phyloP scores from a whole-genome alignment of 1,140 invertebrate genomes.

The Brachionus paranguensis region DNA sequence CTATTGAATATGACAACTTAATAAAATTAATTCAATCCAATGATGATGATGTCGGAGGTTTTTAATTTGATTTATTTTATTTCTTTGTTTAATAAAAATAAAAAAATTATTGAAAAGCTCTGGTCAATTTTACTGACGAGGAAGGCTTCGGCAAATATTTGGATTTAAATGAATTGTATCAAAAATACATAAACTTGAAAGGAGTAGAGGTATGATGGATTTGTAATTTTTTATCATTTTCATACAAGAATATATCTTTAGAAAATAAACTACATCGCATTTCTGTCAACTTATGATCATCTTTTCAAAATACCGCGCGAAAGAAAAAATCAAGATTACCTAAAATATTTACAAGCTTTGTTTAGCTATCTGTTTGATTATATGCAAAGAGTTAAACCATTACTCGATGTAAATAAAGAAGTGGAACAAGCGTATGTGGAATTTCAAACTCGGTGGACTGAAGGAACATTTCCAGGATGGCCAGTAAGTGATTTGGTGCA shows the following conservation, averaged over 20 bases:
- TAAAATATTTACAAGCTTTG: constrained; percentile 32
- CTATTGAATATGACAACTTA: constrained; percentile 90
- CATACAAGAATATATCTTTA: constrained; percentile 45
- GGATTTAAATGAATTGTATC: constrained; percentile 94
- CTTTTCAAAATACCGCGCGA: constrained; percentile 91
- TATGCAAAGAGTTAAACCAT: constrained; percentile 26
- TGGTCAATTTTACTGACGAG: constrained; percentile 80
- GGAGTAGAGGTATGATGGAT: constrained; percentile 69
- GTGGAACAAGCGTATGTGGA: constrained; percentile 71
- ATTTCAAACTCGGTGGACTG: constrained; percentile 80
- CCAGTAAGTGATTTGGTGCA: constrained; percentile 62
- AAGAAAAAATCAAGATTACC: constrained; percentile 84
- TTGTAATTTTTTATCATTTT: no score
- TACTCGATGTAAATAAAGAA: constrained; percentile 55
- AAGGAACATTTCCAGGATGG: constrained; percentile 85
- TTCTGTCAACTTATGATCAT: constrained; percentile 86
- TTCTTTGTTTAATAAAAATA: constrained; percentile 29
- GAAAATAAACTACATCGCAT: constrained; percentile 93
- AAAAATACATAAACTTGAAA: constrained; percentile 92
- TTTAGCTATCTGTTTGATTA: constrained; percentile 18
- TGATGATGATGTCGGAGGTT: constrained; percentile 64
- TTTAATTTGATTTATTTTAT: constrained; percentile 52
- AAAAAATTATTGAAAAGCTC: neutral
- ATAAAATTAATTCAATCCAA: constrained; percentile 79
- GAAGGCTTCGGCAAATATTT: constrained; percentile 98